These are phyloP conservation scores for Guaruba guarouba DNA, from an alignment of 2,113 vertebrate species.

Conservation along the genomic window DNA sequence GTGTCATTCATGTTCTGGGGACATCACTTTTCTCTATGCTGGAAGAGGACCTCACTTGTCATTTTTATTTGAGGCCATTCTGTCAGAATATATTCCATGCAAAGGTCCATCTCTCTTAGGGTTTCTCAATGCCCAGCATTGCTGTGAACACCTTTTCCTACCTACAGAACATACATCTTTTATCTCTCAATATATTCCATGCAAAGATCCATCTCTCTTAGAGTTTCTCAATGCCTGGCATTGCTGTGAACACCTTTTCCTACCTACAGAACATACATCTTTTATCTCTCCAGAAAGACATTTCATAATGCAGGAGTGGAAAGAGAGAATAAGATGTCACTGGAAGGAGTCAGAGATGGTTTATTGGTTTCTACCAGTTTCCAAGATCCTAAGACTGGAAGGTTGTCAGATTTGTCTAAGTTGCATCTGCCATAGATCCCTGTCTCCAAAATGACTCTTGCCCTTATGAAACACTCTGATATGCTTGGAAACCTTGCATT, in stretches of 20 bases:
- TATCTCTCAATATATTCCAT: conserved; percentile 19
- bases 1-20: background rate
- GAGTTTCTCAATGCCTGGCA: background rate
- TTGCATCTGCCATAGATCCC: background rate
- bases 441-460: background rate
- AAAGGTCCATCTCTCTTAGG: conserved; percentile 36
- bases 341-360: conserved; percentile 16
- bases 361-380: conserved; percentile 15
- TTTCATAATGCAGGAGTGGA: conserved; percentile 7
- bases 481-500: background rate
- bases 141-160: conserved; percentile 10
- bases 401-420: background rate
- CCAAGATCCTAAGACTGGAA: background rate
- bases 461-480: background rate
- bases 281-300: background rate
- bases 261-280: conserved; percentile 30
- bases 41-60: conserved; percentile 21
- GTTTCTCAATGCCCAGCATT: background rate
- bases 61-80: conserved; percentile 28
- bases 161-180: conserved; percentile 34
- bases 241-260: conserved; percentile 12
- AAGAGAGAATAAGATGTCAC: conserved; percentile 40
- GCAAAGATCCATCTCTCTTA: conserved; percentile 33
- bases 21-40: background rate
- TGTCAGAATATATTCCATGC: conserved; percentile 27